Percentiles rank a stretch among this genome's conserved stretches.
Conservation (phyloP, 1,140 invertebrate species). For the Trichoplusia ni region DNA sequence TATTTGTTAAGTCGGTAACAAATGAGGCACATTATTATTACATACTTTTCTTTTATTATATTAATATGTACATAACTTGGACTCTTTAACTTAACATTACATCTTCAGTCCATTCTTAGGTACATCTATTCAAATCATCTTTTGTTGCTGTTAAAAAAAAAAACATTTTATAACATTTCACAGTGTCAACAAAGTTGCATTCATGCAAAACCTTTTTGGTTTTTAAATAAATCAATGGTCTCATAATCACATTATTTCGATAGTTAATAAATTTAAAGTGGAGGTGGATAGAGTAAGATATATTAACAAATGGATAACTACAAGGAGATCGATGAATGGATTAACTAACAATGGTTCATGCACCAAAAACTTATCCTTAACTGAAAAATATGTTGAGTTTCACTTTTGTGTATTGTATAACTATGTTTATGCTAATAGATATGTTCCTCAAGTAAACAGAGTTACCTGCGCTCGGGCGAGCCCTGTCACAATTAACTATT, state of each 20-base stretch:
- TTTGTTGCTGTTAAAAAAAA: conserved; percentile 29
- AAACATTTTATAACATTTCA: conserved; percentile 42
- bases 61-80: conserved; percentile 49
- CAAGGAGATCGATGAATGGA: conserved; percentile 27
- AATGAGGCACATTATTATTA: conserved; percentile 74
- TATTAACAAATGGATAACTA: conserved; percentile 31
- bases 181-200: conserved; percentile 66
- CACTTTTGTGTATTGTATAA: conserved; percentile 23
- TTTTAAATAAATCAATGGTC: conserved; percentile 75
- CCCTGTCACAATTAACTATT: conserved; percentile 28
- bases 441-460: conserved; percentile 21
- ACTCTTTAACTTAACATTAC: conserved; percentile 52
- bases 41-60: conserved; percentile 43
- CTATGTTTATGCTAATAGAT: conserved; percentile 31
- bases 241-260: conserved; percentile 71
- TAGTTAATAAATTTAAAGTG: conserved; percentile 40
- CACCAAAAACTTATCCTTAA: conserved; percentile 26
- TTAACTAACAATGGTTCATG: conserved; percentile 28
- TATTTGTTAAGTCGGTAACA: conserved; percentile 75
- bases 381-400: conserved; percentile 18
- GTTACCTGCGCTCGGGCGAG: conserved; percentile 21
- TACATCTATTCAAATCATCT: conserved; percentile 46
- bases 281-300: conserved; percentile 29
- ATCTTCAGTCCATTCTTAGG: conserved; percentile 55
- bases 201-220: conserved; percentile 65